These are phyloP conservation scores for Drosophila tani DNA, from an alignment of 1,140 invertebrate genomes.

Conservation along the genomic window DNA sequence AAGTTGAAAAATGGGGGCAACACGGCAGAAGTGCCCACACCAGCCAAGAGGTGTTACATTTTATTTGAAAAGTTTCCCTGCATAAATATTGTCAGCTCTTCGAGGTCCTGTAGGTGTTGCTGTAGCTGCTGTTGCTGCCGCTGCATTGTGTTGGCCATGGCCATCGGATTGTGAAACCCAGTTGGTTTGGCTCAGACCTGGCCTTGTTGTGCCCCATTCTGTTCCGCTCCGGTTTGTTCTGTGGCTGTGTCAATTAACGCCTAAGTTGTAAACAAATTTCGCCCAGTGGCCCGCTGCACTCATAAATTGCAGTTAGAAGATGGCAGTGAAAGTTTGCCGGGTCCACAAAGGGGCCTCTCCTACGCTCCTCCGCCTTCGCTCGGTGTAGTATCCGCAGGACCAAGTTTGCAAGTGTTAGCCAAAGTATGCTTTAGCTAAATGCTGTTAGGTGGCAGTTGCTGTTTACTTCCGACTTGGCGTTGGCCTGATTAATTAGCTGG, in stretches of 20 bases:
- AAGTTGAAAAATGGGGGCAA: conserved; percentile 33
- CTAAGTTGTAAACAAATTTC: conserved; percentile 82
- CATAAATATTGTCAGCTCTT: conserved; percentile 69
- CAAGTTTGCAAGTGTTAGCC: conserved; percentile 60
- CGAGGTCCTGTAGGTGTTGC: conserved; percentile 4
- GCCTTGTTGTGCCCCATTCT: conserved; percentile 25
- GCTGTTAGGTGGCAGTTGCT: conserved; percentile 74
- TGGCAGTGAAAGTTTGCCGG: conserved; percentile 50
- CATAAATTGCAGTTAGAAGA: conserved; percentile 79
- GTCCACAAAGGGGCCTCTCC: conserved; percentile 21
- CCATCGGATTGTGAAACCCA: conserved; percentile 68
- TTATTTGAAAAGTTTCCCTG: conserved; percentile 74
- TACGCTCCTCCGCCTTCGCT: neutral
- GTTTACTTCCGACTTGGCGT: conserved; percentile 73
- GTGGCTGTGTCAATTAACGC: conserved; percentile 79
- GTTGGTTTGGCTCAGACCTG: conserved; percentile 44
- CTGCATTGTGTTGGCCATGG: conserved; percentile 37
- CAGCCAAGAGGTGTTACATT: conserved; percentile 72
- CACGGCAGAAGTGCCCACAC: conserved; percentile 16
- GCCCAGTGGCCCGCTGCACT: conserved; percentile 71
- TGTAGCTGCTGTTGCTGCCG: neutral
- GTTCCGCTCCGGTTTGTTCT: conserved; percentile 14
- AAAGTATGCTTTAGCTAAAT: conserved; percentile 68
- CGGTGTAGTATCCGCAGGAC: conserved; percentile 6
- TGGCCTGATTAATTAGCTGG: conserved; percentile 58